A percentile compares a stretch with the other conserved stretches of the same genome.
Conservation (phyloP, 1,140 invertebrate species). For the Physella acuta region DNA sequence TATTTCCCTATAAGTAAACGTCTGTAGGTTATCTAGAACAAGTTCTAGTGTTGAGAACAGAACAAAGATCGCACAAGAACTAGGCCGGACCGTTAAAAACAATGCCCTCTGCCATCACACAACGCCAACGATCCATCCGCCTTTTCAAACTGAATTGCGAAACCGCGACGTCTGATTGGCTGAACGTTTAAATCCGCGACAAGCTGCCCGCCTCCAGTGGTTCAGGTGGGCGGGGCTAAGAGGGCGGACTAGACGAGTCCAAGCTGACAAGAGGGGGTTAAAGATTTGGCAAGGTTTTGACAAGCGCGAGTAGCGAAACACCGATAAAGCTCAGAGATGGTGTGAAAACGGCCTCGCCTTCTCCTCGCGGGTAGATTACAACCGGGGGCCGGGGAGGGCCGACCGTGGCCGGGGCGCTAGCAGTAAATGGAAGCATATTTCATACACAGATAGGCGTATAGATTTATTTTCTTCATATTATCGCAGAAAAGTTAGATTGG, state of each 20-base stretch:
- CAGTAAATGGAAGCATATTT: too few species aligned
- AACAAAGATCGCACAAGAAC: too few species aligned
- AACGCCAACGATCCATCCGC: too few species aligned
- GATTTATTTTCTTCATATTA: too few species aligned
- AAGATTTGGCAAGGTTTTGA: constrained; percentile 11
- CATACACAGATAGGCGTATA: too few species aligned
- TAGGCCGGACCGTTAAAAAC: too few species aligned
- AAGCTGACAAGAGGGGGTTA: constrained; percentile 2
- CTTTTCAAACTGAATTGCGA: too few species aligned
- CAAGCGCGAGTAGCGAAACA: neutral
- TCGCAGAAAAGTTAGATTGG: too few species aligned
- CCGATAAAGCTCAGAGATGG: neutral
- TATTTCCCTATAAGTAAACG: too few species aligned
- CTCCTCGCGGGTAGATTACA: neutral
- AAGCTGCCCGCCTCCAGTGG: neutral
- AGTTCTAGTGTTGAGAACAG: too few species aligned
- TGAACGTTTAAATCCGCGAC: neutral
- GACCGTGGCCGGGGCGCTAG: neutral
- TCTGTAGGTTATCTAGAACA: too few species aligned
- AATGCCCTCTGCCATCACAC: too few species aligned
- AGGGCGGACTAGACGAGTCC: neutral
- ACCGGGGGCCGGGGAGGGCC: neutral
- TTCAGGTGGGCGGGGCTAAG: neutral
- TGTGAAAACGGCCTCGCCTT: neutral
- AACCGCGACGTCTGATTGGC: neutral